phyloP scores from a whole-genome alignment of 1,140 invertebrate genomes.

The Plectrocnemia conspersa region DNA sequence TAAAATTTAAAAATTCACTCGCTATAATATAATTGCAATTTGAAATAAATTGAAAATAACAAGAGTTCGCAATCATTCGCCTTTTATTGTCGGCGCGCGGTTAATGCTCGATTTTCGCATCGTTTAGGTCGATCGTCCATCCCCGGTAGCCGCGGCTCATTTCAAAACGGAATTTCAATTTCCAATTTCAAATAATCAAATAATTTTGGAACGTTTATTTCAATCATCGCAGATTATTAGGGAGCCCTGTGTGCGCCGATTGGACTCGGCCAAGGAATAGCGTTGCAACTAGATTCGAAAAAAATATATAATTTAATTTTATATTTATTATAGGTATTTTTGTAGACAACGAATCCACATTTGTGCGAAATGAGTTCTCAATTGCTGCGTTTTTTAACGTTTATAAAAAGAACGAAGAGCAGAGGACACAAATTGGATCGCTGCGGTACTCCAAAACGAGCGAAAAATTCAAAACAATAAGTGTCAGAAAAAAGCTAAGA shows the following conservation, averaged over 20 bases:
- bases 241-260: conserved; percentile 9
- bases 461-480: no score
- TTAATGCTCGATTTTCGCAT: conserved; percentile 1
- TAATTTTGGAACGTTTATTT: conserved; percentile 31
- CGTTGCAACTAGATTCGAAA: conserved; percentile 2
- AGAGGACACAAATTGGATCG: no score
- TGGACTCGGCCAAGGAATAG: neutral
- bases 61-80: no score
- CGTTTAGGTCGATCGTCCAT: conserved; percentile 4
- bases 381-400: no score
- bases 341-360: no score
- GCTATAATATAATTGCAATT: neutral
- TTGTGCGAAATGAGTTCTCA: no score
- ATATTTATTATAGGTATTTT: no score
- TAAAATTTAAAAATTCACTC: neutral
- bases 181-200: conserved; percentile 34
- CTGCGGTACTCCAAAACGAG: no score
- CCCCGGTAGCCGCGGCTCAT: conserved; percentile 17
- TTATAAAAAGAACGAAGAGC: no score
- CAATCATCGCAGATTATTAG: conserved; percentile 31
- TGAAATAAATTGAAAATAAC: no score
- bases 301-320: conserved; percentile 12
- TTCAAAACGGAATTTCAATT: conserved; percentile 33
- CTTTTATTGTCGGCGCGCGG: neutral
- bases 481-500: no score